Base-by-base conservation (phyloP, 2,113 vertebrate species). In the Nyctereutes procyonoides region DNA sequence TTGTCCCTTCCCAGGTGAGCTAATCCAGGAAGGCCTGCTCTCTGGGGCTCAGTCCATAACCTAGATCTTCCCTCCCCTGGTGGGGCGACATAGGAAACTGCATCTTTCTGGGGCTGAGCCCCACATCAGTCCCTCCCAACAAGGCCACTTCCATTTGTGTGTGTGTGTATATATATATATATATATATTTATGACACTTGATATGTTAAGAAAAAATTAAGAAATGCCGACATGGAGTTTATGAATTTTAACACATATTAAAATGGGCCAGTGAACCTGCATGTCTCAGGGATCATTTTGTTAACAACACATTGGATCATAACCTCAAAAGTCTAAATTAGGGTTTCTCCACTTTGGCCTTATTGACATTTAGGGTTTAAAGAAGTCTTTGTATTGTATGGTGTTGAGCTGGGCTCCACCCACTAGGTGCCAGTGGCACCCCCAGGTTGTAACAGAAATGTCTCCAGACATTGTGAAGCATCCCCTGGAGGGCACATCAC, bases 201-300 rank as follows among this genome's bases (percentile, higher is more conserved):
- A n/a, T 86, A 32, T 65, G 63, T 87, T 74, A 87, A 87, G 85
- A 65, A 74, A 43, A 35, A n/a, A 7, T 71, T 62, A 89, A 35
- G 17, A 74, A 51, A 81, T 67, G 19, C 28, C 88, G 91, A 28
- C 22, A 35, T 14, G 9, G 30, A 32, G 2, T 77, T 60, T 48
- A 69, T 60, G 19, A 43, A 35, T n/a, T 73, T 55, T 80, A 6
- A 35, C 38, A 30, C 43, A 63, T 8, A 48, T 73, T 48, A 43
- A 48, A 43, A 5, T 7, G 71, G 62, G 14, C 43, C 84, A 48
- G 73, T 62, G 7, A 71, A 13, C 55, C 19, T 56, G 17, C 14
- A 11, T 1, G 0, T 65, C 48, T 80, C n/a, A 2, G 20, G 24
- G 22, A 55, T 58, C 92, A 4, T 1, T 1, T 24, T 48, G 3